Evolutionary conservation across 2,888 invertebrate genomes (phyloP).

Genomic region (Clostera curtula): DNA sequence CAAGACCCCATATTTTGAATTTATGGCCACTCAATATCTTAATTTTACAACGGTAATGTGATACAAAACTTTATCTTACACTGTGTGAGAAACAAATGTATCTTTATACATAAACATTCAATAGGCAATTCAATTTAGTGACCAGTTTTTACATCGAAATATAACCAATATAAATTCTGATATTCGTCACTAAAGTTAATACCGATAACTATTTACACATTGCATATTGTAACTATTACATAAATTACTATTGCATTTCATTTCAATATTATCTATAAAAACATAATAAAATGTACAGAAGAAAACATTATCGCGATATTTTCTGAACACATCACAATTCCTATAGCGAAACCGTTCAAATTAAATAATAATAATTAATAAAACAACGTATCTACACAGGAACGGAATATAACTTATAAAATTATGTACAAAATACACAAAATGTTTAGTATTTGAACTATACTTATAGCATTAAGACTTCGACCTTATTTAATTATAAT

Average conservation of each 20-base stretch:
- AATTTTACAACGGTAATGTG: conserved; percentile 56
- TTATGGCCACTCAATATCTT: conserved; percentile 70
- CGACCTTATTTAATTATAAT: conserved; percentile 65
- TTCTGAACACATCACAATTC: conserved; percentile 70
- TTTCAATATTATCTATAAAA: conserved; percentile 61
- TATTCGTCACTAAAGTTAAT: too few relatives aligned
- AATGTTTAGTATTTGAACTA: conserved; percentile 50
- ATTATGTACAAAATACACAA: conserved; percentile 72
- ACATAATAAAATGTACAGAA: conserved; percentile 65
- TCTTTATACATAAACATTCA: conserved; percentile 26
- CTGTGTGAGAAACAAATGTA: conserved; percentile 31
- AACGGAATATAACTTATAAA: conserved; percentile 67
- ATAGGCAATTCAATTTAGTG: conserved; percentile 38
- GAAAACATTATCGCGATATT: conserved; percentile 38
- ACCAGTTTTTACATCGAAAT: conserved; percentile 30
- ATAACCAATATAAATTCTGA: conserved; percentile 35
- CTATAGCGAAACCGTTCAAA: conserved; percentile 34
- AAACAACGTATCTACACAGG: conserved; percentile 60
- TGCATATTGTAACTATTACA: conserved; percentile 61
- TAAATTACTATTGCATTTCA: conserved; percentile 74
- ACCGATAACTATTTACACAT: conserved; percentile 64
- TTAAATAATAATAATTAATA: conserved; percentile 33
- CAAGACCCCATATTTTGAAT: conserved; percentile 33
- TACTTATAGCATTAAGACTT: conserved; percentile 60
- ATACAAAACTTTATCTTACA: conserved; percentile 47